These are phyloP conservation scores for Tholera decimalis DNA, from an alignment of 2,888 invertebrate genomes.

Conservation along the genomic window DNA sequence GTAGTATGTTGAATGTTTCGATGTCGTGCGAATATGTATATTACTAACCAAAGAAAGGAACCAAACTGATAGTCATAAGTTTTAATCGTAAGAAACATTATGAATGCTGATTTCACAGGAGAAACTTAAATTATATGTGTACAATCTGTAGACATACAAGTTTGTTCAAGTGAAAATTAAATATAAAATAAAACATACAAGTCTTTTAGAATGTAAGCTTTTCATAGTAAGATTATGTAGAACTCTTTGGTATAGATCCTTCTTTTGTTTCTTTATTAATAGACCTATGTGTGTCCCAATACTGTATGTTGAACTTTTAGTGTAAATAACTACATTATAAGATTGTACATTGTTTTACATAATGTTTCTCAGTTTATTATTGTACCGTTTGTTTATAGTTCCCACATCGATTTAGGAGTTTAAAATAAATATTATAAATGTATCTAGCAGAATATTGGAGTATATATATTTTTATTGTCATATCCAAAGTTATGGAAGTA, in stretches of 20 bases:
- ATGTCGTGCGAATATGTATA: conserved; percentile 67
- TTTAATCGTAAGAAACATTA: conserved; percentile 61
- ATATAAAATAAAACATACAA: conserved; percentile 48
- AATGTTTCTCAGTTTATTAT: conserved; percentile 30
- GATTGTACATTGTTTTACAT: conserved; percentile 28
- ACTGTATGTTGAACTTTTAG: conserved; percentile 36
- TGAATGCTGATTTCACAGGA: conserved; percentile 44
- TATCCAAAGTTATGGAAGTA: conserved; percentile 67
- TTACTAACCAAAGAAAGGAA: conserved; percentile 82
- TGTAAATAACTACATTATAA: conserved; percentile 54
- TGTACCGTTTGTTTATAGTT: conserved; percentile 33
- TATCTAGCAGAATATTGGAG: conserved; percentile 42
- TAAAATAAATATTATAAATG: conserved; percentile 31
- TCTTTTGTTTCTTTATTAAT: conserved; percentile 36
- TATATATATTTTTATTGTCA: conserved; percentile 52
- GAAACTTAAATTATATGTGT: conserved; percentile 43
- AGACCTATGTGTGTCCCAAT: conserved; percentile 39
- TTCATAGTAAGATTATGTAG: conserved; percentile 44
- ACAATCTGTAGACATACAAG: conserved; percentile 41
- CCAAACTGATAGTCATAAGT: conserved; percentile 81
- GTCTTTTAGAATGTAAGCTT: conserved; percentile 50
- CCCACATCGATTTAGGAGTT: conserved; percentile 32
- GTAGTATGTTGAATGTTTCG: conserved; percentile 60
- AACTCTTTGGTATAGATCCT: conserved; percentile 29
- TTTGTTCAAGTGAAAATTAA: conserved; percentile 59